phyloP scores from a whole-genome alignment of 2,888 invertebrate genomes.

The Octonoba sinensis region DNA sequence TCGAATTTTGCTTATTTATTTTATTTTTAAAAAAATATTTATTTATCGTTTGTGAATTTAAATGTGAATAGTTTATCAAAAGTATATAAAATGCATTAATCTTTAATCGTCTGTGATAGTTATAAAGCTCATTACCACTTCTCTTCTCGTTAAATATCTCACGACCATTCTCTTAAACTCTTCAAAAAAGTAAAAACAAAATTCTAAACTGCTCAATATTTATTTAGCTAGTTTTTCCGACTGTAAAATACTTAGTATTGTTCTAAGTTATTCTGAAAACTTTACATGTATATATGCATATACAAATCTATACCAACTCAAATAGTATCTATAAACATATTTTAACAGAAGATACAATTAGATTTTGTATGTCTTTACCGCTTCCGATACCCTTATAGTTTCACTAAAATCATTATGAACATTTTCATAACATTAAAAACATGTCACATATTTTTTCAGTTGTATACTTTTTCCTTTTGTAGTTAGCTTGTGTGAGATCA shows the following conservation, averaged over 20 bases:
- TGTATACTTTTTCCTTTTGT: no score
- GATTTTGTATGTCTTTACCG: slow-evolving; percentile 41
- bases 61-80: no score
- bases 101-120: no score
- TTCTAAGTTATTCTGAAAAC: slow-evolving; percentile 5
- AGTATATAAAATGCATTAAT: neutral
- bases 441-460: no score
- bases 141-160: neutral
- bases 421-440: no score
- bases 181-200: neutral
- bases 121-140: neutral
- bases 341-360: slow-evolving; percentile 10
- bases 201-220: slow-evolving; percentile 45
- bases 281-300: slow-evolving; percentile 1
- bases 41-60: neutral
- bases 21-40: no score
- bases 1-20: no score
- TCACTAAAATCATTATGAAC: no score
- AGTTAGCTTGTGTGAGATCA: no score
- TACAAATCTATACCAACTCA: neutral
- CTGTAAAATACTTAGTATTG: slow-evolving; percentile 6
- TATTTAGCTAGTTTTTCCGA: slow-evolving; percentile 46
- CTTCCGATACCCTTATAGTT: no score
- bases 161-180: no score
- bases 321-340: slow-evolving; percentile 11